Percentiles rank a stretch among this genome's conserved stretches.
Conservation (phyloP, 2,888 invertebrate species). For the Pristionchus fissidentatus region DNA sequence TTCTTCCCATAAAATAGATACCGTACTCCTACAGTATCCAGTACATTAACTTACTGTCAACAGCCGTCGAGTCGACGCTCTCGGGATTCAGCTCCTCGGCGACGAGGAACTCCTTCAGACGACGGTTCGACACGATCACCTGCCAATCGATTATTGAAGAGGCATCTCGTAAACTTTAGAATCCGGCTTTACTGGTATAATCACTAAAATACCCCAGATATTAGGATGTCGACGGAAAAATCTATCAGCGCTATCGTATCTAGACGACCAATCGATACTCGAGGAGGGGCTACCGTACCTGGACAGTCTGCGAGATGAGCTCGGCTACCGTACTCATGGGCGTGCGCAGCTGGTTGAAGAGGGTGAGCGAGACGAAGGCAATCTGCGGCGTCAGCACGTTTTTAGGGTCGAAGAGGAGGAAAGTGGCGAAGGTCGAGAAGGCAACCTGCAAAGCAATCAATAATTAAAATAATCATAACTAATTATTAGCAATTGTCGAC, state of each 20-base stretch:
- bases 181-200: no score
- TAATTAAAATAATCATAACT: no score
- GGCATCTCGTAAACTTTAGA: no score
- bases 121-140: conserved; percentile 69
- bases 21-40: background rate
- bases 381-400: conserved; percentile 78
- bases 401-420: conserved; percentile 65
- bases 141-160: conserved; percentile 47
- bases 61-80: conserved; percentile 54
- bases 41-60: conserved; percentile 59
- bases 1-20: background rate
- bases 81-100: conserved; percentile 60
- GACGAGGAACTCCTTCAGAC: conserved; percentile 72
- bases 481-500: no score
- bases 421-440: conserved; percentile 73
- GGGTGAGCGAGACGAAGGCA: conserved; percentile 95
- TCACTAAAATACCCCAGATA: no score
- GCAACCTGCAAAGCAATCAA: conserved; percentile 62
- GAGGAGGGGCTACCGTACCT: conserved; percentile 55
- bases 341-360: conserved; percentile 96
- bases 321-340: conserved; percentile 90
- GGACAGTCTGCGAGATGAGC: conserved; percentile 74
- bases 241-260: background rate
- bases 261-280: background rate
- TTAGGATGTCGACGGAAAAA: no score